These are phyloP conservation scores for Conus ventricosus DNA, from an alignment of 1,140 invertebrate genomes.

Conservation along the genomic window DNA sequence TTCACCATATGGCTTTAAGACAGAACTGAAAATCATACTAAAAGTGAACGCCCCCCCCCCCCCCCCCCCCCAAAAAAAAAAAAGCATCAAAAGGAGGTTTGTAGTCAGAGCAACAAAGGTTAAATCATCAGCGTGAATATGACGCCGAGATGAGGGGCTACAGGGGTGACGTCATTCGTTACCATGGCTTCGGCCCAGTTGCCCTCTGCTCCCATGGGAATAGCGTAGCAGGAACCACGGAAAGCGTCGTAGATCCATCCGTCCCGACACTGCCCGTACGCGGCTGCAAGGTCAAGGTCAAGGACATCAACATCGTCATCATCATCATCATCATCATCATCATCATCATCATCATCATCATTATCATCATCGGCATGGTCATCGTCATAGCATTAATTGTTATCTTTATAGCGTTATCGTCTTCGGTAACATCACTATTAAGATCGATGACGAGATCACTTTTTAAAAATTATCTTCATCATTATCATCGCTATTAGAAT, in stretches of 20 bases:
- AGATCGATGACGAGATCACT: background rate
- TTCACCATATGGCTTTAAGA: no score
- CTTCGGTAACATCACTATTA: background rate
- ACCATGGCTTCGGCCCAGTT: conserved; percentile 36
- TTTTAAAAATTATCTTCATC: no score
- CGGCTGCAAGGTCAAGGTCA: background rate
- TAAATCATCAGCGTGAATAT: no score
- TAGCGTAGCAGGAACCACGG: conserved; percentile 25
- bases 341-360: background rate
- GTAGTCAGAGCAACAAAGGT: no score
- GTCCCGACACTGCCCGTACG: background rate
- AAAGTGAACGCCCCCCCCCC: no score
- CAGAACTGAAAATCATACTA: no score
- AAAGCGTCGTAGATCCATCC: conserved; percentile 18
- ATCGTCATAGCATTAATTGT: background rate
- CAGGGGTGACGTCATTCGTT: no score
- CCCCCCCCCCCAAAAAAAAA: no score
- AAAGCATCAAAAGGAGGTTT: no score
- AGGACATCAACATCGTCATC: background rate
- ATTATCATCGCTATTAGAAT: no score
- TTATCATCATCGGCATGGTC: background rate
- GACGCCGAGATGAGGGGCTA: no score
- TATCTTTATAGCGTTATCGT: background rate
- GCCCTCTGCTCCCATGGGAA: conserved; percentile 23
- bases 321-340: background rate